Percentiles rank a stretch among this genome's conserved stretches.
phyloP scores from a whole-genome alignment of 2,113 vertebrate species.

The Indicator maculatus region DNA sequence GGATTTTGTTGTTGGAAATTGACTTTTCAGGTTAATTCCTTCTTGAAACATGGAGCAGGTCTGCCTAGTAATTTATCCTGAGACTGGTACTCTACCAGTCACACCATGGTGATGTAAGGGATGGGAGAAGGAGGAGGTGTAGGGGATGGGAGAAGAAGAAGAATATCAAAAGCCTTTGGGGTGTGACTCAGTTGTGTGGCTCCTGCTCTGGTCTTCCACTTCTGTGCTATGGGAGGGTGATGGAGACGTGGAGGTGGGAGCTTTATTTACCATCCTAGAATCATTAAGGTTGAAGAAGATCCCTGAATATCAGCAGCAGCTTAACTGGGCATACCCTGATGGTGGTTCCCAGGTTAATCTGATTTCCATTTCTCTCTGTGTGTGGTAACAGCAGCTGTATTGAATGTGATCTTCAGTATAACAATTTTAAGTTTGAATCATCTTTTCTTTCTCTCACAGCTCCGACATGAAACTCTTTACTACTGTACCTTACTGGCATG shows the following conservation, averaged over 20 bases:
- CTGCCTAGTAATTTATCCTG: accelerated
- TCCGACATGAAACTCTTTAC: not conserved
- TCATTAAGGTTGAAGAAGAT: too few relatives aligned
- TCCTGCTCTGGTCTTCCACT: not conserved
- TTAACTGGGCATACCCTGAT: not conserved
- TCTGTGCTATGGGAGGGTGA: not conserved
- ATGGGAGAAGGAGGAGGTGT: too few relatives aligned
- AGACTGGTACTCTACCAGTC: accelerated
- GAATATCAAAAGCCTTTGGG: accelerated
- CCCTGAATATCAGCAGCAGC: too few relatives aligned
- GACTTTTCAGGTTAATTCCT: not conserved
- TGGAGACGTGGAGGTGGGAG: not conserved
- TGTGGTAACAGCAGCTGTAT: not conserved
- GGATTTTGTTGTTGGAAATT: accelerated
- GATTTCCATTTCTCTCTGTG: accelerated
- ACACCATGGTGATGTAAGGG: accelerated
- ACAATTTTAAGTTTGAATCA: not conserved
- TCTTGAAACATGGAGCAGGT: accelerated
- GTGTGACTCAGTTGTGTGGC: accelerated
- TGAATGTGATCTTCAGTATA: accelerated
- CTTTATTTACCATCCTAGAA: too few relatives aligned
- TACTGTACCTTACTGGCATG: accelerated
- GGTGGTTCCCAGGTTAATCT: accelerated
- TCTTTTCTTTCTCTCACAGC: not conserved
- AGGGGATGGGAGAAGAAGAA: too few relatives aligned